These are phyloP conservation scores for Ptychochromis oligacanthus DNA, from an alignment of 2,113 vertebrate species.

Conservation along the genomic window DNA sequence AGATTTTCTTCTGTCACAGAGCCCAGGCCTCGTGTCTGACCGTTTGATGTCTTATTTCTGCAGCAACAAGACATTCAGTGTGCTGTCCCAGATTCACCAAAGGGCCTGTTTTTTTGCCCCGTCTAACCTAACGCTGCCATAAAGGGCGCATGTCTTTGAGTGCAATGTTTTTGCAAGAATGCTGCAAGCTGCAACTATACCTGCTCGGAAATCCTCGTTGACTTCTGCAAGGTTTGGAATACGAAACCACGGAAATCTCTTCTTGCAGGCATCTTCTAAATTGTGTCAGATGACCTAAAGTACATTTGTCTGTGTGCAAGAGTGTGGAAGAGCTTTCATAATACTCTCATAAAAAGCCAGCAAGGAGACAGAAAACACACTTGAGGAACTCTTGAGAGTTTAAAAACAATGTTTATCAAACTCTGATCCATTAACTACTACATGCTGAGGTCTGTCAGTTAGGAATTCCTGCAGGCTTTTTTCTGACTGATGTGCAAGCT, in stretches of 20 bases:
- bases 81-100: neutral
- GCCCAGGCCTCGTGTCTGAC: neutral
- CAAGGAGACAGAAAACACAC: neutral
- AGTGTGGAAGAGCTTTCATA: neutral
- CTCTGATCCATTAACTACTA: neutral
- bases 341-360: neutral
- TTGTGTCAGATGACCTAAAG: conserved; percentile 8
- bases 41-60: conserved; percentile 15
- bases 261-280: neutral
- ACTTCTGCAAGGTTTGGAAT: neutral
- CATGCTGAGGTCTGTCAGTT: neutral
- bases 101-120: neutral
- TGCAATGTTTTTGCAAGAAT: neutral
- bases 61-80: neutral
- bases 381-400: neutral
- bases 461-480: neutral
- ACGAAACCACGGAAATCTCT: neutral
- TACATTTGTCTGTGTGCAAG: neutral
- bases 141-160: neutral
- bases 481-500: neutral
- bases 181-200: neutral
- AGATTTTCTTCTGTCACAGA: neutral
- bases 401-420: neutral
- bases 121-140: neutral
- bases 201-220: neutral